A percentile compares a stretch with the other conserved stretches of the same genome.
Conservation (phyloP, 2,888 invertebrate genomes). For the Drosophila mimica region DNA sequence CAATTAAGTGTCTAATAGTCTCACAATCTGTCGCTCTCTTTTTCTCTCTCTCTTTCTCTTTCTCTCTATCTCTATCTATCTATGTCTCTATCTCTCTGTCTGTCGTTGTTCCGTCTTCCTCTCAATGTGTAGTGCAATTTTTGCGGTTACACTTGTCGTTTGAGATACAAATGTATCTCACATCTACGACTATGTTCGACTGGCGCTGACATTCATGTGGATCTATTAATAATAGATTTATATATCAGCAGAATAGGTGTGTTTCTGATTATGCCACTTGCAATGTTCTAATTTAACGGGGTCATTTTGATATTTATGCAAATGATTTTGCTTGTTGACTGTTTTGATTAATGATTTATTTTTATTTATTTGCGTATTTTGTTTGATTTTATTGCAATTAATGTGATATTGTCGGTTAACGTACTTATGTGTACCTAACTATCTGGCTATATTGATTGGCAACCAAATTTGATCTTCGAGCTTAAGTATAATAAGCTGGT, state of each 20-base stretch:
- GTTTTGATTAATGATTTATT: neutral
- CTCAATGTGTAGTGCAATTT: slow-evolving; percentile 20
- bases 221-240: slow-evolving; percentile 25
- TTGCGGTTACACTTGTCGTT: slow-evolving; percentile 24
- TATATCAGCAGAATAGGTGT: slow-evolving; percentile 12
- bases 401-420: neutral
- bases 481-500: neutral
- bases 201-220: slow-evolving; percentile 28
- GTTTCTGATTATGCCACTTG: slow-evolving; percentile 21
- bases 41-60: neutral
- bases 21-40: slow-evolving; percentile 16
- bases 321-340: slow-evolving; percentile 32
- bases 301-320: slow-evolving; percentile 33
- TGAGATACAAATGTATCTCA: slow-evolving; percentile 28
- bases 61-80: neutral
- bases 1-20: slow-evolving; percentile 69
- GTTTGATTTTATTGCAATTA: neutral
- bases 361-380: too few species aligned
- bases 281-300: slow-evolving; percentile 29
- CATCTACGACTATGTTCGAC: slow-evolving; percentile 12
- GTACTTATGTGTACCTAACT: neutral
- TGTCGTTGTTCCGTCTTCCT: neutral
- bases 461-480: neutral
- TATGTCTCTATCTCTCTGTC: neutral
- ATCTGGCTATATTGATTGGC: neutral